These are phyloP conservation scores for Tapera naevia DNA, from an alignment of 2,797 vertebrate genomes.

Conservation along the genomic window DNA sequence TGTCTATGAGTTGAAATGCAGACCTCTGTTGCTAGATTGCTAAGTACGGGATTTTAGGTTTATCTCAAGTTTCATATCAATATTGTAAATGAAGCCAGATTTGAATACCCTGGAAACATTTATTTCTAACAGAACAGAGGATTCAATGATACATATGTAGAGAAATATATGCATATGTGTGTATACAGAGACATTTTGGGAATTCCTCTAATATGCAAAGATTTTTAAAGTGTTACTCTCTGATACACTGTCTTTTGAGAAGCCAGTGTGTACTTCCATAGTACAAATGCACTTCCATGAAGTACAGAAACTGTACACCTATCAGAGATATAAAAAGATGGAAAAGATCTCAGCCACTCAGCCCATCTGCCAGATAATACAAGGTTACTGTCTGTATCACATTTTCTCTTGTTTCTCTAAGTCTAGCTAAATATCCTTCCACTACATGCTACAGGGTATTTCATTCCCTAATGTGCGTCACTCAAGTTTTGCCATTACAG, in stretches of 20 bases:
- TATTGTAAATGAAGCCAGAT: not conserved
- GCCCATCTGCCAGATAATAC: not conserved
- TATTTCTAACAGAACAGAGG: not conserved
- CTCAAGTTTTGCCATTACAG: not conserved
- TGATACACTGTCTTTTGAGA: not conserved
- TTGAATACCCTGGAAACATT: not conserved
- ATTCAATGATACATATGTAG: not conserved
- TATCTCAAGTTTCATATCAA: not conserved
- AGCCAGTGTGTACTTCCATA: not conserved
- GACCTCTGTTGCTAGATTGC: not conserved
- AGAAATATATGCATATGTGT: not conserved
- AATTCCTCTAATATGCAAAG: not conserved
- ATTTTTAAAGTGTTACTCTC: not conserved
- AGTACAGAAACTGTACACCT: not conserved
- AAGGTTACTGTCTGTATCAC: not conserved
- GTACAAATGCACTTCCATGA: not conserved
- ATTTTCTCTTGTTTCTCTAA: not conserved
- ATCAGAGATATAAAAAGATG: not conserved
- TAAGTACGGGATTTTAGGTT: not conserved
- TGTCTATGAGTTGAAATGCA: not conserved
- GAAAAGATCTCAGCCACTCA: not conserved
- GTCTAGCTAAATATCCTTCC: not conserved
- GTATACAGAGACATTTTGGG: not conserved
- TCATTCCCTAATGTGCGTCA: not conserved
- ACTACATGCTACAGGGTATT: not conserved